A percentile compares a stretch with the other conserved stretches of the same genome.
These are phyloP conservation scores for Thelaira solivaga DNA, from an alignment of 2,888 invertebrate genomes.

Conservation along the genomic window DNA sequence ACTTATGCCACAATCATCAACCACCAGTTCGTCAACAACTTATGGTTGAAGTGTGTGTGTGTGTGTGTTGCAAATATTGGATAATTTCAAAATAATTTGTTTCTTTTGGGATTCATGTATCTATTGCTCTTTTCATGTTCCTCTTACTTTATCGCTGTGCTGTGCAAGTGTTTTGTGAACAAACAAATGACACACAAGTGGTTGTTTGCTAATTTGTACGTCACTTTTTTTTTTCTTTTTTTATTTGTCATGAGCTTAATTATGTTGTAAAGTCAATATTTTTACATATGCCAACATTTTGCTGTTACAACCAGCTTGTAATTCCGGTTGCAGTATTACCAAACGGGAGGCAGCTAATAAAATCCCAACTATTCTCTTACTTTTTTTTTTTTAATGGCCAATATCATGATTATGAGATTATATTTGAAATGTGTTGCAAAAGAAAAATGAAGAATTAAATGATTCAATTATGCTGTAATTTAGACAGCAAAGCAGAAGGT, in stretches of 20 bases:
- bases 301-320: slow-evolving; percentile 22
- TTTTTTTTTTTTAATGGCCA: slow-evolving; percentile 32
- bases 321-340: slow-evolving; percentile 13
- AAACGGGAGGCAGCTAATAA: not conserved
- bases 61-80: not conserved
- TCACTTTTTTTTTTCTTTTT: slow-evolving; percentile 72
- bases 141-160: not conserved
- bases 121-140: not conserved
- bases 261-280: slow-evolving; percentile 64
- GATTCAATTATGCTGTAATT: slow-evolving; percentile 45
- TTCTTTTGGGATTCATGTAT: slow-evolving; percentile 35
- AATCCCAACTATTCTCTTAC: no score
- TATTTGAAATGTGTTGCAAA: slow-evolving; percentile 39
- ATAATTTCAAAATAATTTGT: slow-evolving; percentile 48
- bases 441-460: slow-evolving; percentile 33
- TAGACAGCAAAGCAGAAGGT: slow-evolving; percentile 10
- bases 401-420: slow-evolving; percentile 56
- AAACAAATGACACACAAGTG: slow-evolving; percentile 63
- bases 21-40: no score
- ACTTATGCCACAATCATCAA: slow-evolving; percentile 2
- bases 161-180: slow-evolving; percentile 3
- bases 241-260: slow-evolving; percentile 66
- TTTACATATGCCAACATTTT: slow-evolving; percentile 72
- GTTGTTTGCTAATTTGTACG: slow-evolving; percentile 74
- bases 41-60: not conserved